A percentile compares a stretch with the other conserved stretches of the same genome.
Conservation (phyloP, 2,888 invertebrate species). For the Andrena marginata region DNA sequence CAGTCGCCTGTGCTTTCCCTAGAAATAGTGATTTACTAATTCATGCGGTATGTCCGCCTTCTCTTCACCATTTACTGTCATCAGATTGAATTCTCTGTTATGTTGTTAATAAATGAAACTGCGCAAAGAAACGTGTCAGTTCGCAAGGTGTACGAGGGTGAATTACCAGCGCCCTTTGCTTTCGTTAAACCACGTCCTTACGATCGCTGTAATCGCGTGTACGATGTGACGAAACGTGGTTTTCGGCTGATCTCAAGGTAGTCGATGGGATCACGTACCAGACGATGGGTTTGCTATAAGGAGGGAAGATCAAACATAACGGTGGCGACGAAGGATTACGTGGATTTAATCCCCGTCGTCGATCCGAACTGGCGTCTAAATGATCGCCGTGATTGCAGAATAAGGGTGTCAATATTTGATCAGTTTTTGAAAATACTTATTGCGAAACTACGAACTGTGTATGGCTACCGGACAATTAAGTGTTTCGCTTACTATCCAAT, state of each 20-base stretch:
- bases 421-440: neutral
- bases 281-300: constrained; percentile 65
- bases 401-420: neutral
- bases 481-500: too few relatives aligned
- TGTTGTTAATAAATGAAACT: neutral
- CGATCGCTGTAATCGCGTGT: constrained; percentile 68
- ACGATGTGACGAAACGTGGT: constrained; percentile 70
- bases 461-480: too few relatives aligned
- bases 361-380: constrained; percentile 20
- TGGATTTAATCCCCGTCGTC: constrained; percentile 25
- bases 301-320: constrained; percentile 47
- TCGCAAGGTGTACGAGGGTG: constrained; percentile 52
- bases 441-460: neutral
- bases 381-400: neutral
- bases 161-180: constrained; percentile 64
- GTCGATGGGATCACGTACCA: constrained; percentile 71
- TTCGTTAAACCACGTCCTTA: constrained; percentile 66
- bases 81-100: neutral
- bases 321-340: constrained; percentile 8
- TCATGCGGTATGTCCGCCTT: too few relatives aligned
- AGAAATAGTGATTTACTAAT: too few relatives aligned
- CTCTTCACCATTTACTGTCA: too few relatives aligned
- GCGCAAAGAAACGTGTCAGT: constrained; percentile 28
- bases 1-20: too few relatives aligned
- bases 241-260: constrained; percentile 72